These are phyloP conservation scores for Cottoperca gobio DNA, from an alignment of 2,797 vertebrate genomes.

Conservation along the genomic window DNA sequence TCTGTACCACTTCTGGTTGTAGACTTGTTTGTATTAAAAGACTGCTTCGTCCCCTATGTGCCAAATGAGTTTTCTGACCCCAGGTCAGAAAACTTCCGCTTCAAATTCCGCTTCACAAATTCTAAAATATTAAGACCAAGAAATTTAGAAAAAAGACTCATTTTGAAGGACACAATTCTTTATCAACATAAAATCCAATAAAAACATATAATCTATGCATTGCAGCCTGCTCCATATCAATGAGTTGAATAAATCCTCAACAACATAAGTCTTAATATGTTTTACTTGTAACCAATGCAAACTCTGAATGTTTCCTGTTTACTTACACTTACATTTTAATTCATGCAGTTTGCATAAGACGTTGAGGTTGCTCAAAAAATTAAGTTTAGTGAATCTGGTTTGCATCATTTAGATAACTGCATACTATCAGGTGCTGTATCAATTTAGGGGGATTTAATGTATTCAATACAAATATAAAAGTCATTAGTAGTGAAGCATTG, in stretches of 20 bases:
- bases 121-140: neutral
- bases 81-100: constrained; percentile 29
- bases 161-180: constrained; percentile 2
- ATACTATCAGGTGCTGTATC: neutral
- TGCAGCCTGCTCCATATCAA: neutral
- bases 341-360: neutral
- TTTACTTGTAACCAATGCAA: neutral
- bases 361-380: neutral
- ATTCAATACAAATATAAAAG: neutral
- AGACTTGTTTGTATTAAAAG: constrained; percentile 41
- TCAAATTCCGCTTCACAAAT: constrained; percentile 23
- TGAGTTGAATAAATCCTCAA: neutral
- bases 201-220: neutral
- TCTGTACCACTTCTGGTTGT: constrained; percentile 36
- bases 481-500: neutral
- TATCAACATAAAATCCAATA: neutral
- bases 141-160: neutral
- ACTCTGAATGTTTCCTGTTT: neutral
- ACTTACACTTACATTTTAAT: neutral
- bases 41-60: constrained; percentile 16
- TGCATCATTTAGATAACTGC: neutral
- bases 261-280: neutral
- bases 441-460: neutral
- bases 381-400: neutral
- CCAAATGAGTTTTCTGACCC: constrained; percentile 66